Evolutionary conservation across 1,140 invertebrate species (phyloP), one percentile per base, ranked within the genome.

Genomic region (Gryon sp.): DNA sequence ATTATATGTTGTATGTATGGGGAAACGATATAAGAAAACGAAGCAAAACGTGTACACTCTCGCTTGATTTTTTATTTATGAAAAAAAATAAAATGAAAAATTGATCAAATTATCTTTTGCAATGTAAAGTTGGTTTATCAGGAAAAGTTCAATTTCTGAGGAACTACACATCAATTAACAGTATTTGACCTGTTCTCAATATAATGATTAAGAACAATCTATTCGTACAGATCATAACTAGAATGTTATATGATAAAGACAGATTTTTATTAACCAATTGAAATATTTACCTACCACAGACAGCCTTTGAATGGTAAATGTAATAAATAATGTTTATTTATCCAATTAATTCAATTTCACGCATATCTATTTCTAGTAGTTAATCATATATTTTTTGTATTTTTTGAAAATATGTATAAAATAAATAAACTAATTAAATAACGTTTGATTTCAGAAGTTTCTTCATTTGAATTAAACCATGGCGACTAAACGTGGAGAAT

Each of bases 141-240:
- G 4, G 32, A 11, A 24, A 43, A 59, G 30, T 22, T 55, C 30
- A 20, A 59, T 50, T n/a, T 59, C 60, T 32, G n/a, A 34, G 32
- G 38, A 53, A 53, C 48, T 79, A 65, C 80, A 65, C 65, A 80
- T 80, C 77, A 73, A 69, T 83, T 81, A 82, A 83, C 70, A 78
- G 78, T 46, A 79, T 81, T 84, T 84, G 78, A 84, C 82, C 82
- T 62, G 57, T 16, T 62, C 68, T 80, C 82, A 83, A 84, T 84
- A 69, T 65, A 80, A 80, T 80, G 82, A 84, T 84, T 83, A 80
- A 84, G 82, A 79, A 48, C 82, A 84, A 84, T 83, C 79, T 80
- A 69, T 82, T 82, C 53, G 57, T 34, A 50, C 60, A 78, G 68
- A 57, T 14, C 20, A 55, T 18, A 19, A 50, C 43, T 34, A 41